These are phyloP conservation scores for Toxotes jaculatrix DNA, from an alignment of 2,113 vertebrate species.

Conservation along the genomic window DNA sequence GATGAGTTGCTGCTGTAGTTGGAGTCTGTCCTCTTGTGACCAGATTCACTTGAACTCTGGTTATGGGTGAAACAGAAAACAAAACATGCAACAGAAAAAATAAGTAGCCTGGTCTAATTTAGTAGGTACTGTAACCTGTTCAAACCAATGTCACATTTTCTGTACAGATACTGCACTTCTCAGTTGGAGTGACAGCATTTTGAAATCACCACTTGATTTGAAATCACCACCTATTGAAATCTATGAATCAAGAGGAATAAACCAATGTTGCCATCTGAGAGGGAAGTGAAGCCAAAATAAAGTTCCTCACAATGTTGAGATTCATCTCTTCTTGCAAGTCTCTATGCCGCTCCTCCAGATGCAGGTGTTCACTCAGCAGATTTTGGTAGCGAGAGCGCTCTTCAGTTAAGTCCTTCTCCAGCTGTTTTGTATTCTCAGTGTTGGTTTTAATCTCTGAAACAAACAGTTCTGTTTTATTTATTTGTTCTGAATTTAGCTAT, in stretches of 20 bases:
- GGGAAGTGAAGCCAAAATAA: neutral
- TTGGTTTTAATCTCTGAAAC: slow-evolving; percentile 86
- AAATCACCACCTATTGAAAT: neutral
- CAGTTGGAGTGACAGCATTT: too few relatives aligned
- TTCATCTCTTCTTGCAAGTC: slow-evolving; percentile 92
- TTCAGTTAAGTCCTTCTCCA: slow-evolving; percentile 91
- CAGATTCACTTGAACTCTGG: slow-evolving; percentile 87
- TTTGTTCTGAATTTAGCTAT: neutral
- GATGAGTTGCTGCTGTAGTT: slow-evolving; percentile 93
- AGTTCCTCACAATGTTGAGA: slow-evolving; percentile 83
- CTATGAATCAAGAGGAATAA: neutral
- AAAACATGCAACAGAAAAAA: neutral
- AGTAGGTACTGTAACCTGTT: neutral
- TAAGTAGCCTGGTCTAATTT: neutral
- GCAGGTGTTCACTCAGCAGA: slow-evolving; percentile 93
- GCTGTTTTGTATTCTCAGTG: slow-evolving; percentile 86
- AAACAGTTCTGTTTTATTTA: neutral
- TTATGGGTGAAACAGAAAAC: neutral
- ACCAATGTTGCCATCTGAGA: neutral
- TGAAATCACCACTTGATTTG: neutral
- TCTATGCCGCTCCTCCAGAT: slow-evolving; percentile 91
- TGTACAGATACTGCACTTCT: too few relatives aligned
- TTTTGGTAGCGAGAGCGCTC: slow-evolving; percentile 93
- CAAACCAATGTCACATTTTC: neutral
- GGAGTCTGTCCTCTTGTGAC: slow-evolving; percentile 90